phyloP scores from a whole-genome alignment of 1,140 invertebrate genomes.

The Pantala flavescens region DNA sequence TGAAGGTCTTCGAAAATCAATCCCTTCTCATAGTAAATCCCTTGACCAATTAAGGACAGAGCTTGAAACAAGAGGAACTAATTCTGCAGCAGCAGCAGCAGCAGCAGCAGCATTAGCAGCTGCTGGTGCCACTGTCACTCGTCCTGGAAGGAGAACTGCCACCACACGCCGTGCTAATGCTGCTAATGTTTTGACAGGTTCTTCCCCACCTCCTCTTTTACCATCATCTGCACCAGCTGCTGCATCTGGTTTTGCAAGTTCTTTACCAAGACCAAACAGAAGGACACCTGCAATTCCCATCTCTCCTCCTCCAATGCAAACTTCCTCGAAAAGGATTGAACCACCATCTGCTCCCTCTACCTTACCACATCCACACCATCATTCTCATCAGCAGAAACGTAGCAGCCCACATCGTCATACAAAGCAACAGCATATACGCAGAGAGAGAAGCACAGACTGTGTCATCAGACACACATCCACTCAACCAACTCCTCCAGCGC shows the following conservation, averaged over 20 bases:
- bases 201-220: neutral
- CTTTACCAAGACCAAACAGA: neutral
- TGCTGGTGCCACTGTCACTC: slow-evolving; percentile 11
- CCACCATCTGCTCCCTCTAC: neutral
- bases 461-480: slow-evolving; percentile 1
- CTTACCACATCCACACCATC: slow-evolving; percentile 1
- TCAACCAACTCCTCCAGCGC: slow-evolving; percentile 23
- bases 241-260: neutral
- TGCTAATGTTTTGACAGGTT: neutral
- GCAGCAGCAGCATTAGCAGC: slow-evolving; percentile 32
- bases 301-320: neutral
- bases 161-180: neutral
- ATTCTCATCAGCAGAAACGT: slow-evolving; percentile 2
- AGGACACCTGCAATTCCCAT: slow-evolving; percentile 4
- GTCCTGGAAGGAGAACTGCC: slow-evolving; percentile 11
- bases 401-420: neutral
- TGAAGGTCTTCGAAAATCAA: slow-evolving; percentile 24
- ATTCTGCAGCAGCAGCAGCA: slow-evolving; percentile 42
- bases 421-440: slow-evolving; percentile 1
- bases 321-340: no score
- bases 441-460: slow-evolving; percentile 21
- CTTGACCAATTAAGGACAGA: slow-evolving; percentile 54
- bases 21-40: slow-evolving; percentile 65
- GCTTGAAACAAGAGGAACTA: slow-evolving; percentile 30
- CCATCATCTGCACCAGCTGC: neutral